Evolutionary conservation across 2,888 invertebrate species (phyloP).

Genomic region (Rhamnusium bicolor): DNA sequence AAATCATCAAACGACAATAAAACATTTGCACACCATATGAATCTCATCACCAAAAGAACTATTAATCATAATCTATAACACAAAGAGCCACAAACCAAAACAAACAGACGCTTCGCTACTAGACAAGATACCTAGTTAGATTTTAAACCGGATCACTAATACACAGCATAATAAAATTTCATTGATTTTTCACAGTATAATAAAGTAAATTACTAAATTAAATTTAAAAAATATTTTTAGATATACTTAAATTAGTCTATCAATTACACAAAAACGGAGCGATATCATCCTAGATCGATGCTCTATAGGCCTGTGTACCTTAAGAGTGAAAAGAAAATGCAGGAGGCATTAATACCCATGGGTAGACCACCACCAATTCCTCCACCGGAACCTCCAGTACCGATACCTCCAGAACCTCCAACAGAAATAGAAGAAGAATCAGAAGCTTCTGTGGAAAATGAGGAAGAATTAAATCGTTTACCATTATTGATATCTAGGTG

Average conservation of each 20-base stretch:
- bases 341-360: constrained; percentile 60
- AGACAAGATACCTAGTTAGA: no score
- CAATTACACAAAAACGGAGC: constrained; percentile 19
- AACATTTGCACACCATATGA: no score
- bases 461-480: constrained; percentile 53
- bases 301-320: constrained; percentile 64
- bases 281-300: constrained; percentile 53
- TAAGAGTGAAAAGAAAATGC: constrained; percentile 51
- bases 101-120: no score
- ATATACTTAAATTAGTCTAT: background rate
- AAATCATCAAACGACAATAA: no score
- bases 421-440: constrained; percentile 10
- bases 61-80: no score
- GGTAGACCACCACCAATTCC: constrained; percentile 56
- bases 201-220: no score
- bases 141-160: no score
- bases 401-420: constrained; percentile 39
- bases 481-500: constrained; percentile 66
- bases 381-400: constrained; percentile 47
- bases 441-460: constrained; percentile 16
- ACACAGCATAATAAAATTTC: no score
- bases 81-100: no score
- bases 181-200: no score
- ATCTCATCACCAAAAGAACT: no score
- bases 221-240: background rate